Conservation (phyloP, 2,113 vertebrate species). For the Callipepla squamata region DNA sequence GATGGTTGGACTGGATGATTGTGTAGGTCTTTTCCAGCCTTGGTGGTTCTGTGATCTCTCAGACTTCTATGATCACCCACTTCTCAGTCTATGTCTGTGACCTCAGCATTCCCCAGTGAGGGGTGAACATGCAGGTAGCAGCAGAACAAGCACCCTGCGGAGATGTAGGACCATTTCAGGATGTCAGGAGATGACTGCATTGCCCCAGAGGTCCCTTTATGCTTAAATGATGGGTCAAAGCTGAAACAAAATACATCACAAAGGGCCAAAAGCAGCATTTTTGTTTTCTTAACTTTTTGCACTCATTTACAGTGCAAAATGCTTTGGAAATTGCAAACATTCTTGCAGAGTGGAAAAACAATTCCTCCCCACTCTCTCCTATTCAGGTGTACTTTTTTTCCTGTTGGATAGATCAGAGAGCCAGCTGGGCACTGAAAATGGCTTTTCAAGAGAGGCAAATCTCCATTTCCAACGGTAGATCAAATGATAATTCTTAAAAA, state of each 20-base stretch:
- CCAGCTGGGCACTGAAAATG: slow-evolving; percentile 28
- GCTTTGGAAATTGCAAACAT: background rate
- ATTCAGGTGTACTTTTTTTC: slow-evolving; percentile 2
- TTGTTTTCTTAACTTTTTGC: background rate
- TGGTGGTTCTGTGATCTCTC: too few species aligned
- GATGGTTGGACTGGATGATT: too few species aligned
- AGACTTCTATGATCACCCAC: too few species aligned
- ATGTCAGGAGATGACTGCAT: background rate
- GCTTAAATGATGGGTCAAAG: background rate
- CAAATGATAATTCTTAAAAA: background rate
- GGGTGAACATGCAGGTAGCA: rapidly evolving
- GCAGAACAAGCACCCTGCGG: background rate
- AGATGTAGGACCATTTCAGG: background rate
- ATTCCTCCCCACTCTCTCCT: background rate
- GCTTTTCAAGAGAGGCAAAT: slow-evolving; percentile 30
- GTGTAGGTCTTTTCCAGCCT: too few species aligned
- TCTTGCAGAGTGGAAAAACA: slow-evolving; percentile 3
- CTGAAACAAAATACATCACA: background rate
- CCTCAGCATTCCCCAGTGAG: too few species aligned
- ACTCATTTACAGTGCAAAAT: background rate
- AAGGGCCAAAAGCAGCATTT: background rate
- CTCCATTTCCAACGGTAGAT: background rate
- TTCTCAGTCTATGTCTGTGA: too few species aligned
- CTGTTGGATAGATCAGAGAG: background rate
- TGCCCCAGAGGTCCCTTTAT: background rate